Evolutionary conservation across 2,797 vertebrate species (phyloP).

Genomic region (Mallotus villosus): DNA sequence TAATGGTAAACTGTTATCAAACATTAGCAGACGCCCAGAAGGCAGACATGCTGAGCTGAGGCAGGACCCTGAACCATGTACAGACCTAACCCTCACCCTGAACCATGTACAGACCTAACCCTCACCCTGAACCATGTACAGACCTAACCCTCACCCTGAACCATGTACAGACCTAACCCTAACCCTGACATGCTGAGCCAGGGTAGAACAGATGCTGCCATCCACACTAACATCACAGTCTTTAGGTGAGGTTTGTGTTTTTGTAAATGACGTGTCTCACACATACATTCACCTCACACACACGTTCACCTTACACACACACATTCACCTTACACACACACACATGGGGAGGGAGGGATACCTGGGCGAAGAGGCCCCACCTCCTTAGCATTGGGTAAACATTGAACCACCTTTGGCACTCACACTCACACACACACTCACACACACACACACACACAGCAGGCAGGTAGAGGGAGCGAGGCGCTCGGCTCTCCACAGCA

Average conservation of each 20-base stretch:
- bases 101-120: not conserved
- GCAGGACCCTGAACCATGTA: no score
- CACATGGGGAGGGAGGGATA: conserved; percentile 23
- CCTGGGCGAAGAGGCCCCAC: conserved; percentile 62
- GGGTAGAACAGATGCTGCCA: no score
- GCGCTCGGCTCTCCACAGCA: conserved; percentile 23
- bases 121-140: no score
- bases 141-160: no score
- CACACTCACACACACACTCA: conserved; percentile 50
- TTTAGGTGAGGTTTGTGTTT: not conserved
- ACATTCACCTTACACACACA: conserved; percentile 22
- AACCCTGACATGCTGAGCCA: no score
- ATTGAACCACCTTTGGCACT: conserved; percentile 70
- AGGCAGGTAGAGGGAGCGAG: conserved; percentile 17
- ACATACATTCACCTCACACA: not conserved
- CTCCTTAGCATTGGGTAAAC: conserved; percentile 73
- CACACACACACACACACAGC: conserved; percentile 28
- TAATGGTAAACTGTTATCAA: no score
- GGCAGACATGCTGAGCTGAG: no score
- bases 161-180: no score
- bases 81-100: not conserved
- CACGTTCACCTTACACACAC: not conserved
- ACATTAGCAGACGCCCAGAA: no score
- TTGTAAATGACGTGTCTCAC: no score
- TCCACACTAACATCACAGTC: not conserved